Evolutionary conservation across 2,113 vertebrate species (phyloP).

Genomic region (Morone saxatilis): DNA sequence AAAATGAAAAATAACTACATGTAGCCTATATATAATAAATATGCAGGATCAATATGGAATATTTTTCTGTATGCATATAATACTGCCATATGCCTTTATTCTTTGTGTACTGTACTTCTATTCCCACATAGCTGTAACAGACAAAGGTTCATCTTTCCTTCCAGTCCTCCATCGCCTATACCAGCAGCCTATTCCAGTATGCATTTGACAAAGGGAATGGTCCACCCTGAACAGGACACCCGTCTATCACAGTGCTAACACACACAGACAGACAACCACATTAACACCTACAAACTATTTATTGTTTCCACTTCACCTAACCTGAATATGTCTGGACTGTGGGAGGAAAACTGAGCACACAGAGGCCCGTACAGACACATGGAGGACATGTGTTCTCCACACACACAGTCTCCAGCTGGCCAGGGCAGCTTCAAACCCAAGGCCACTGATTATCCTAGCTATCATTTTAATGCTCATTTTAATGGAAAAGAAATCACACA

Average conservation of each 20-base stretch:
- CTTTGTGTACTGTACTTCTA: neutral
- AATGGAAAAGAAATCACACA: constrained; percentile 22
- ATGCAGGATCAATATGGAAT: neutral
- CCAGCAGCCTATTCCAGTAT: neutral
- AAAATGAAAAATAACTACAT: neutral
- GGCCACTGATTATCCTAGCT: neutral
- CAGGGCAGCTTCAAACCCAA: neutral
- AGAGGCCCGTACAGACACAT: neutral
- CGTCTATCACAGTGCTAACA: neutral
- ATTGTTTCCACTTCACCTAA: constrained; percentile 40
- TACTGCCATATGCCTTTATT: neutral
- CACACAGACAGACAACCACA: constrained; percentile 24
- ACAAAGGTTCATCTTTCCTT: neutral
- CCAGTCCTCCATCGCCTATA: neutral
- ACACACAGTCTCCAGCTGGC: constrained; percentile 20
- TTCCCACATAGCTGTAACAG: neutral
- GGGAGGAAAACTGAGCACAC: constrained; percentile 3
- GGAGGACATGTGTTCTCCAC: constrained; percentile 12
- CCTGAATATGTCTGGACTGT: constrained; percentile 17
- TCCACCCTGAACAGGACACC: constrained; percentile 10
- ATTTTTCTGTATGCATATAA: neutral
- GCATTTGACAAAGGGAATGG: constrained; percentile 18
- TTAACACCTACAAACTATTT: constrained; percentile 32
- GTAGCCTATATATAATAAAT: neutral
- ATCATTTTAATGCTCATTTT: constrained; percentile 5